Percentiles rank a stretch among this genome's conserved stretches.
These are phyloP conservation scores for Trichonephila clavata DNA, from an alignment of 1,140 invertebrate genomes.

Conservation along the genomic window DNA sequence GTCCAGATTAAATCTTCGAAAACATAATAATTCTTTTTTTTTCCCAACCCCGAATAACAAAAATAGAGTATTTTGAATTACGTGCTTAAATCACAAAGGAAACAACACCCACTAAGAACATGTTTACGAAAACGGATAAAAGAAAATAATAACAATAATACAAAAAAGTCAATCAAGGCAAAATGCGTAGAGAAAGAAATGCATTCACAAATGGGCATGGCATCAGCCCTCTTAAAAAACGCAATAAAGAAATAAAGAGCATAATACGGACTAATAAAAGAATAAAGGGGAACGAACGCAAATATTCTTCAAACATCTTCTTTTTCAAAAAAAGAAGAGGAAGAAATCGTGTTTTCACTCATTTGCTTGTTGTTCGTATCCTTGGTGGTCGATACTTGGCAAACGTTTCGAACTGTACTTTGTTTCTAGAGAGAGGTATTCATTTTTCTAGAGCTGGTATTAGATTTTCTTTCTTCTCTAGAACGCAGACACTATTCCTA, in stretches of 20 bases:
- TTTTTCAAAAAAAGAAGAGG: neutral
- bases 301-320: neutral
- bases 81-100: slow-evolving; percentile 4
- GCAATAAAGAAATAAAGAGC: neutral
- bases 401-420: neutral
- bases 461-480: neutral
- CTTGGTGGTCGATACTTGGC: slow-evolving; percentile 39
- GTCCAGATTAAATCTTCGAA: neutral
- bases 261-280: slow-evolving; percentile 9
- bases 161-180: slow-evolving; percentile 24
- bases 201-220: slow-evolving; percentile 1
- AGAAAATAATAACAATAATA: neutral
- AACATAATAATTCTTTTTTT: neutral
- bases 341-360: slow-evolving; percentile 47
- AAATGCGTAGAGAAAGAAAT: neutral
- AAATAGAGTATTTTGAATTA: neutral
- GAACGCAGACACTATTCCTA: neutral
- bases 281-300: neutral
- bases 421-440: slow-evolving; percentile 24
- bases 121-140: slow-evolving; percentile 16
- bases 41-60: neutral
- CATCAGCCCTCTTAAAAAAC: slow-evolving; percentile 29
- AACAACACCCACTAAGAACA: neutral
- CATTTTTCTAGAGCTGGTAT: slow-evolving; percentile 10
- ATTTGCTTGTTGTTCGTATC: slow-evolving; percentile 43